Evolutionary conservation across 2,113 vertebrate genomes (phyloP), one percentile per base, ranked within the genome.

Genomic region (Phocoena sinus): DNA sequence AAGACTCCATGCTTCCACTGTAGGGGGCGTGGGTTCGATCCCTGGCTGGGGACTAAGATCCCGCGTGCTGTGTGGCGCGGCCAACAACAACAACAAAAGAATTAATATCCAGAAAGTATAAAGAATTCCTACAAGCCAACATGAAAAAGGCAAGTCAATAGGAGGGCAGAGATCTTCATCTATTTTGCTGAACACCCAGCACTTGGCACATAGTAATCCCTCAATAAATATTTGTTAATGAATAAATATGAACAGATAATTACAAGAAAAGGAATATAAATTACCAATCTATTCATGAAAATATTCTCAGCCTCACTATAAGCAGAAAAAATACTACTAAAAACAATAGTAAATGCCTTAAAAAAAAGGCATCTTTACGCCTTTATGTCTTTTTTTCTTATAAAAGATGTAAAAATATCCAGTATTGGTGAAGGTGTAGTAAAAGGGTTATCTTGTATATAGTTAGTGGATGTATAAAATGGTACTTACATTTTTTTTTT

Each of bases 191-290:
- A 82, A 77, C 21, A 53, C 20, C 82, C 63, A 93, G 81, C 21
- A 85, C 28, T 18, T 62, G 71, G 79, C 67, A 84, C 71, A 84
- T 0, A 85, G 56, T 23, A 74, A 17, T 86, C 58, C 73, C 60
- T 95, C 68, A 31, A 50, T 76, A 89, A 94, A 73, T 92, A 90
- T 36, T 31, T 77, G 47, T 89, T 87, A 93, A 70, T 77, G 50
- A 73, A 81, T 62, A 33, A 92, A 84, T 62, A 82, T 21, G 10
- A 96, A 88, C 5, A 88, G 13, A 0, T 20, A 94, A 63, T 89
- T 88, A 88, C 13, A 50, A 92, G 21, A 77, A 91, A 91, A 88
- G 33, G 50, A 81, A 63, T 56, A 62, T 79, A 70, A 92, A 95
- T 23, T 56, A 28, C 23, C 50, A 92, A 95, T 47, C 67, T 23